Evolutionary conservation across 2,888 invertebrate species (phyloP).

Genomic region (Nectonema munidae): DNA sequence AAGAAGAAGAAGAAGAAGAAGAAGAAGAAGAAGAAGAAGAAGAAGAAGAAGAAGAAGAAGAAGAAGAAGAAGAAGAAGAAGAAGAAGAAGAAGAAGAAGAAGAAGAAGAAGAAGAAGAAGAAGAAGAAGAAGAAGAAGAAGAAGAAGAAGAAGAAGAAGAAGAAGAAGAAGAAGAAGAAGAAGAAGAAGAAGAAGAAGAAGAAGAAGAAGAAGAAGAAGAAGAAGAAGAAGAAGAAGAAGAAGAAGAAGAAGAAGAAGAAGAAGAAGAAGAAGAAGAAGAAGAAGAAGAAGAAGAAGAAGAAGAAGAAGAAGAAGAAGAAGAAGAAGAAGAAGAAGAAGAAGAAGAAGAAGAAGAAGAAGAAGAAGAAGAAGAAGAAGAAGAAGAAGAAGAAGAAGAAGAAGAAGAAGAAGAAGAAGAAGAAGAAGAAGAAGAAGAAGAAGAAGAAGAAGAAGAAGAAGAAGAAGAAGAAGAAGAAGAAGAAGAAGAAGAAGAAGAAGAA

Average conservation of each 20-base stretch:
- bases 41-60: slow-evolving; percentile 5
- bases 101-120: slow-evolving; percentile 5
- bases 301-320: no score
- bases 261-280: no score
- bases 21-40: slow-evolving; percentile 5
- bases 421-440: slow-evolving; percentile 6
- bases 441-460: slow-evolving; percentile 22
- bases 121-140: slow-evolving; percentile 5
- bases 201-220: slow-evolving; percentile 5
- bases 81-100: slow-evolving; percentile 5
- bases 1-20: slow-evolving; percentile 5
- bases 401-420: slow-evolving; percentile 6
- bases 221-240: slow-evolving; percentile 5
- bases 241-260: no score
- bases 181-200: slow-evolving; percentile 5
- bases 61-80: slow-evolving; percentile 5
- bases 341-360: no score
- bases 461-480: slow-evolving; percentile 21
- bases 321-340: no score
- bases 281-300: no score
- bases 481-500: slow-evolving; percentile 18
- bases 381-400: slow-evolving; percentile 6
- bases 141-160: slow-evolving; percentile 5
- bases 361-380: slow-evolving; percentile 6
- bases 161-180: slow-evolving; percentile 5